These are phyloP conservation scores for Chymomyza fuscimana DNA, from an alignment of 2,888 invertebrate species.

Conservation along the genomic window DNA sequence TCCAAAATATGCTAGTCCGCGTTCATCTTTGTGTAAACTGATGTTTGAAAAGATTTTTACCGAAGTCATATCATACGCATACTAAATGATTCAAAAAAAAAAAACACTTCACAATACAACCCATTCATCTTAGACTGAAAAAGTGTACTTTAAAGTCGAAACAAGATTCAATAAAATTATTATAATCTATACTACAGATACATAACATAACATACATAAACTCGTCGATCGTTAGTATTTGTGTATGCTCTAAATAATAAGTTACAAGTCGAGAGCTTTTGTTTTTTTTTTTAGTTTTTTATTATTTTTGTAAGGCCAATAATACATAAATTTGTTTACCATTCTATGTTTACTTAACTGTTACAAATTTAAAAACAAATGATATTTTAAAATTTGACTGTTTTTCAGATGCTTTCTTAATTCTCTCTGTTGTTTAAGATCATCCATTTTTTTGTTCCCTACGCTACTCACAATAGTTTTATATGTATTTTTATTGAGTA, in stretches of 20 bases:
- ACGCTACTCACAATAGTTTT: not conserved
- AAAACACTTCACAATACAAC: too few species aligned
- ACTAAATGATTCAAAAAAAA: too few species aligned
- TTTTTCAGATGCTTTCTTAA: not conserved
- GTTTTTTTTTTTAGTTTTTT: constrained; percentile 41
- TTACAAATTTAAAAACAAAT: constrained; percentile 44
- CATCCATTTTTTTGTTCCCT: not conserved
- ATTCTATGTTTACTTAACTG: constrained; percentile 22
- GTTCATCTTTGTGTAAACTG: too few species aligned
- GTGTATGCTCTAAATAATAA: not conserved
- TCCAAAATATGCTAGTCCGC: too few species aligned
- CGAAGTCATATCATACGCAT: too few species aligned
- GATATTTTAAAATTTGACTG: not conserved
- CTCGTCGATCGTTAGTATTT: too few species aligned
- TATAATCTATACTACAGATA: too few species aligned
- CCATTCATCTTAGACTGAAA: too few species aligned
- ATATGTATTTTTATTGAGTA: not conserved
- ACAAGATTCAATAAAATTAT: too few species aligned
- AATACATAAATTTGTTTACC: constrained; percentile 55
- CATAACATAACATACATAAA: too few species aligned
- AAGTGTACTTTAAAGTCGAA: too few species aligned
- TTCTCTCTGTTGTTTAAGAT: not conserved
- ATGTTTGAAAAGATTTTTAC: too few species aligned
- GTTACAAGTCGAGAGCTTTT: not conserved
- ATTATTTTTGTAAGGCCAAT: constrained; percentile 61